Evolutionary conservation across 1,140 invertebrate genomes (phyloP).

Genomic region (Dufourea novaeangliae): DNA sequence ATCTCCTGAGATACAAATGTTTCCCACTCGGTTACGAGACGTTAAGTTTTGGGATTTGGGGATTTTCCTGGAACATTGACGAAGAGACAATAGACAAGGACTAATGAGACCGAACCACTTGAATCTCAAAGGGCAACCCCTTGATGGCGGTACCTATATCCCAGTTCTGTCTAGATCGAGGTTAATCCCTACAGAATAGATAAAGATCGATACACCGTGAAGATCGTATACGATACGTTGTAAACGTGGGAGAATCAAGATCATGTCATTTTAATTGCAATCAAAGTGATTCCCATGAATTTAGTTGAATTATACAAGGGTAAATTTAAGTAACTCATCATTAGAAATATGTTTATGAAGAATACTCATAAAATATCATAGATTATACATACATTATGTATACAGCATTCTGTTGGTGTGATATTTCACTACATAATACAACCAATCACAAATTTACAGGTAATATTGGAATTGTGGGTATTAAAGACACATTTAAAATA

Average conservation of each 20-base stretch:
- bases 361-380: no score
- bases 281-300: not conserved
- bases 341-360: no score
- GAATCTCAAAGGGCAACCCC: slow-evolving; percentile 63
- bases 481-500: no score
- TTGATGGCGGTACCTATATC: slow-evolving; percentile 58
- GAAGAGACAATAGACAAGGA: slow-evolving; percentile 48
- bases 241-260: not conserved
- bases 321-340: no score
- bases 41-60: not conserved
- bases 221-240: slow-evolving; percentile 12
- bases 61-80: not conserved
- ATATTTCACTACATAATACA: no score
- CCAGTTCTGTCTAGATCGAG: slow-evolving; percentile 53
- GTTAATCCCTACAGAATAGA: slow-evolving; percentile 52
- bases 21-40: not conserved
- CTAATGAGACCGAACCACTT: slow-evolving; percentile 69
- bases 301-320: no score
- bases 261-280: not conserved
- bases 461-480: no score
- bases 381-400: no score
- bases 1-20: not conserved
- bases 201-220: slow-evolving; percentile 45
- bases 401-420: no score
- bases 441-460: no score